Evolutionary conservation across 1,140 invertebrate species (phyloP), one percentile per base, ranked within the genome.

Genomic region (Bombus impatiens): DNA sequence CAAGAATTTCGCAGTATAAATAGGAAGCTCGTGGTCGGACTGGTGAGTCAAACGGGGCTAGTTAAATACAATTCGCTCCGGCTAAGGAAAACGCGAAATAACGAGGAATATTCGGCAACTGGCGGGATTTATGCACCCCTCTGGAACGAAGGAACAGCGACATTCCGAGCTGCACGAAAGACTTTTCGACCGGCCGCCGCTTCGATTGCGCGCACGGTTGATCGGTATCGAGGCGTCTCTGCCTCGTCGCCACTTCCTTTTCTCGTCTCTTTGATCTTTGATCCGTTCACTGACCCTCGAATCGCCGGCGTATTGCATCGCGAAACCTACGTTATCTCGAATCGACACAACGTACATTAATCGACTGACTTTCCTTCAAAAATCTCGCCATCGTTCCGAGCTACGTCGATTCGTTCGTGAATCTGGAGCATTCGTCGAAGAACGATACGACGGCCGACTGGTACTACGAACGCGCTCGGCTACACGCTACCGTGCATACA

Each of bases 1-100:
- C 86, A 84, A 70, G 88, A 92, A 92, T 92, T 92, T 92, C 80
- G 91, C 90, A 84, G 86, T 87, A 91, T 91, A 92, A 92, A 92
- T 92, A 89, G 91, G 87, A 85, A 84, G 79, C 42, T 68, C 47
- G 53, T 28, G 32, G 84, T 85, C 42, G 44, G n/a, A 15, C n/a
- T 35, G n/a, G 65, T 62, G 32, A 67, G n/a, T 18, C 15, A 32
- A n/a, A 62, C 76, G 78, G 68, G 68, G 37, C 83, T 65, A 78
- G 82, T 85, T 80, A 86, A 81, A 78, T 28, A 59, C 57, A 59
- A 71, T 79, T 75, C 68, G 62, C 32, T 37, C 67, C 32, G 53
- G 53, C 71, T 35, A 35, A 47, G 67, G 37, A 40, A 67, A 82
- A 82, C 67, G 71, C 37, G 78, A 86, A 67, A 42, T 42, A 68